A percentile compares a stretch with the other conserved stretches of the same genome.
phyloP scores from a whole-genome alignment of 1,140 invertebrate species.

The Psilanteris sp. region DNA sequence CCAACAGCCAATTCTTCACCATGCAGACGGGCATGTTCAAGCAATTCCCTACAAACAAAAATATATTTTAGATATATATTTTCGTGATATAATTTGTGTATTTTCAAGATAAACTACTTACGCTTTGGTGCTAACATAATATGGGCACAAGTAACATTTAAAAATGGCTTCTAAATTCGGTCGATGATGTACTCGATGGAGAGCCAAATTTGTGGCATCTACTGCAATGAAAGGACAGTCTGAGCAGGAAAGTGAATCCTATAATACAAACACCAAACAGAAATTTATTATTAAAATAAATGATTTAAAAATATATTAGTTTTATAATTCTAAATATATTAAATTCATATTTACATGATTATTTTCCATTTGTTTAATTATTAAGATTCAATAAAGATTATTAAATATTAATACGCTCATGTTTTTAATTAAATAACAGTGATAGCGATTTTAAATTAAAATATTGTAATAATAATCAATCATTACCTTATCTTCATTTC shows the following conservation, averaged over 20 bases:
- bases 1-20: slow-evolving; percentile 74
- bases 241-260: slow-evolving; percentile 80
- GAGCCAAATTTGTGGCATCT: slow-evolving; percentile 83
- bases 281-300: no score
- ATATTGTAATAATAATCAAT: no score
- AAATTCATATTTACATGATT: no score
- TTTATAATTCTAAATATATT: no score
- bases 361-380: no score
- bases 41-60: slow-evolving; percentile 72
- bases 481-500: slow-evolving; percentile 62
- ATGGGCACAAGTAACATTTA: slow-evolving; percentile 91
- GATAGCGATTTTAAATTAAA: no score
- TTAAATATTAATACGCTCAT: no score
- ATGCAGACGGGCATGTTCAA: slow-evolving; percentile 75
- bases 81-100: no score
- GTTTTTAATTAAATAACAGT: no score
- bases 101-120: no score
- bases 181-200: slow-evolving; percentile 87
- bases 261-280: slow-evolving; percentile 16
- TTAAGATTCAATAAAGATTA: no score
- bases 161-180: slow-evolving; percentile 85
- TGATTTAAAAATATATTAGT: slow-evolving; percentile 3
- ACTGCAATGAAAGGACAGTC: slow-evolving; percentile 88
- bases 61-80: no score
- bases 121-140: slow-evolving; percentile 84